Evolutionary conservation across 2,888 invertebrate genomes (phyloP).

Genomic region (Syrista parreyssii): DNA sequence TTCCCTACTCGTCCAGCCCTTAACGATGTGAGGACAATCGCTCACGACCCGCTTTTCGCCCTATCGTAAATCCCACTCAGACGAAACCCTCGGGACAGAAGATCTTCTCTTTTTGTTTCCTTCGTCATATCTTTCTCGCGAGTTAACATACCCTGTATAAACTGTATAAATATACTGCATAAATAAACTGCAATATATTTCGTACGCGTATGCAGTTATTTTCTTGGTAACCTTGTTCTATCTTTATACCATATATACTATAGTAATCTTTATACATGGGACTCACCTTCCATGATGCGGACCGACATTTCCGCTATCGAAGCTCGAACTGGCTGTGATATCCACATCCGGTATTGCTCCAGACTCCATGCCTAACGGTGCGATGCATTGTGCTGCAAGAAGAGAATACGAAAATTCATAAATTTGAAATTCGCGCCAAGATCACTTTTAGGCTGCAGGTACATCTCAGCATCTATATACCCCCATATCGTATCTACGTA

Average conservation of each 20-base stretch:
- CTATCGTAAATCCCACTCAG: neutral
- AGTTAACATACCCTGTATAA: neutral
- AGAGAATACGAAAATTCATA: constrained; percentile 22
- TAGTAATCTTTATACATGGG: neutral
- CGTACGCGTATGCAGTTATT: neutral
- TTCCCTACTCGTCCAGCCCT: neutral
- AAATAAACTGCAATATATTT: no score
- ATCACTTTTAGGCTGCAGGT: neutral
- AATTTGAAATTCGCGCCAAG: neutral
- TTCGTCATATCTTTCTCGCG: neutral
- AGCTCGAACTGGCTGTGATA: constrained; percentile 86
- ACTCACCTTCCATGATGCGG: constrained; percentile 86
- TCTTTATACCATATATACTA: neutral
- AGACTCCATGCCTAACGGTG: constrained; percentile 88
- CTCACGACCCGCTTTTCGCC: neutral
- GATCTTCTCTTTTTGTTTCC: neutral
- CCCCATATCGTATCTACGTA: neutral
- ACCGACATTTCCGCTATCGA: constrained; percentile 86
- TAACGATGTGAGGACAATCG: neutral
- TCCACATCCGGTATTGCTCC: constrained; percentile 83
- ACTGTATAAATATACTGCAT: no score
- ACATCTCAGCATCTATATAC: neutral
- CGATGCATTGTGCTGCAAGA: constrained; percentile 82
- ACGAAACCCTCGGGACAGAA: neutral
- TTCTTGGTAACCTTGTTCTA: neutral